A percentile compares a stretch with the other conserved stretches of the same genome.
Evolutionary conservation across 1,140 invertebrate species (phyloP).

Genomic region (Pygmarrhopalites habei): DNA sequence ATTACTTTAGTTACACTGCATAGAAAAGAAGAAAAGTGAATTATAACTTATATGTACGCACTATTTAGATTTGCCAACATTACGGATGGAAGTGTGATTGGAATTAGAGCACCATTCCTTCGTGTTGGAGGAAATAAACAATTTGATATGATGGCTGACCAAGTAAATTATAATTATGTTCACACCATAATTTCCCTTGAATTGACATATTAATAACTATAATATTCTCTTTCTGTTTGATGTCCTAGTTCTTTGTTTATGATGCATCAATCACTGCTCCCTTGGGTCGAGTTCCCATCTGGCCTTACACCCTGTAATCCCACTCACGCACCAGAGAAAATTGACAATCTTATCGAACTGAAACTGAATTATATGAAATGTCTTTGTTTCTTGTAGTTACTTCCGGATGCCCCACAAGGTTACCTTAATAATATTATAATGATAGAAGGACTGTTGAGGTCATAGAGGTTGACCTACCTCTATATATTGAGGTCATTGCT

Average conservation of each 20-base stretch:
- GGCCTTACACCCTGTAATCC: constrained; percentile 93
- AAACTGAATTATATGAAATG: background rate
- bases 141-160: constrained; percentile 90
- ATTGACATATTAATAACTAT: background rate
- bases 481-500: too few species aligned
- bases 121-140: constrained; percentile 88
- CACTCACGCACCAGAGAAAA: too few species aligned
- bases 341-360: constrained; percentile 59
- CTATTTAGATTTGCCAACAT: constrained; percentile 68
- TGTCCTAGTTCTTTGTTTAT: constrained; percentile 87
- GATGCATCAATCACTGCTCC: constrained; percentile 89
- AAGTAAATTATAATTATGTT: too few species aligned
- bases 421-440: too few species aligned
- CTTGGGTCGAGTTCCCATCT: constrained; percentile 77
- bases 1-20: too few species aligned
- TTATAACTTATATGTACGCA: background rate
- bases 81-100: constrained; percentile 79
- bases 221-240: too few species aligned
- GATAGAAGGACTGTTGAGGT: too few species aligned
- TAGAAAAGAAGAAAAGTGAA: too few species aligned
- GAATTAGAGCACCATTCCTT: constrained; percentile 80
- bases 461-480: too few species aligned
- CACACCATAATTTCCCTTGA: background rate
- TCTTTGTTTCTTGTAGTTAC: too few species aligned
- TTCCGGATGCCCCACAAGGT: constrained; percentile 85